Percentiles rank a stretch among this genome's conserved stretches.
These are phyloP conservation scores for Aphaenogaster rudis DNA, from an alignment of 1,140 invertebrate genomes.

Conservation along the genomic window DNA sequence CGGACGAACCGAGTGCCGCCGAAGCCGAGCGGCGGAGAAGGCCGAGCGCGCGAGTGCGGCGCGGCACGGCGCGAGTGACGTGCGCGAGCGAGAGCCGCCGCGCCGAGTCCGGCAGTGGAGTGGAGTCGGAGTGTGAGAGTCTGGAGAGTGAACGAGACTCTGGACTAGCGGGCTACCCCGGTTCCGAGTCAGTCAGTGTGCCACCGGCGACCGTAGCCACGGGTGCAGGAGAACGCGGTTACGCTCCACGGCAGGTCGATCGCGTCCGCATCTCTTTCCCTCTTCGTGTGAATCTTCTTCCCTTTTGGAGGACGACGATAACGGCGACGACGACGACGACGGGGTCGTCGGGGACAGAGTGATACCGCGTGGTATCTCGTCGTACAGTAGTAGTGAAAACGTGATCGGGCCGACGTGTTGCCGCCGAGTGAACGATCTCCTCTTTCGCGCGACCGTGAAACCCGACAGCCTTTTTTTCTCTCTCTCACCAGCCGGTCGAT, in stretches of 20 bases:
- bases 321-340: neutral
- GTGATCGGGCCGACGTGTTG: constrained; percentile 2
- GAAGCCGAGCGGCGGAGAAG: constrained; percentile 64
- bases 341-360: neutral
- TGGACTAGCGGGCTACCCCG: constrained; percentile 85
- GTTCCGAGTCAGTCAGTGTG: constrained; percentile 87
- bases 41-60: constrained; percentile 40
- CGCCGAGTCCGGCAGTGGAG: constrained; percentile 63
- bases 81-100: constrained; percentile 67
- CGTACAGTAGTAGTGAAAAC: neutral
- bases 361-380: constrained; percentile 1
- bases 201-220: constrained; percentile 83
- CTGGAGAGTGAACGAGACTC: constrained; percentile 80
- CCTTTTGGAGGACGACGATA: constrained; percentile 30
- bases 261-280: constrained; percentile 26
- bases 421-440: neutral
- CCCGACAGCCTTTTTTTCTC: neutral
- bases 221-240: constrained; percentile 72
- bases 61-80: constrained; percentile 47
- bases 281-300: constrained; percentile 12
- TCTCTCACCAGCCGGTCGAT: constrained; percentile 6
- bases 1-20: constrained; percentile 64
- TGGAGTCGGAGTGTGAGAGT: constrained; percentile 77
- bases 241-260: constrained; percentile 65
- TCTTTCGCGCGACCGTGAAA: constrained; percentile 25